Conservation (phyloP, 2,888 invertebrate genomes). For the Tenthredo amoena region DNA sequence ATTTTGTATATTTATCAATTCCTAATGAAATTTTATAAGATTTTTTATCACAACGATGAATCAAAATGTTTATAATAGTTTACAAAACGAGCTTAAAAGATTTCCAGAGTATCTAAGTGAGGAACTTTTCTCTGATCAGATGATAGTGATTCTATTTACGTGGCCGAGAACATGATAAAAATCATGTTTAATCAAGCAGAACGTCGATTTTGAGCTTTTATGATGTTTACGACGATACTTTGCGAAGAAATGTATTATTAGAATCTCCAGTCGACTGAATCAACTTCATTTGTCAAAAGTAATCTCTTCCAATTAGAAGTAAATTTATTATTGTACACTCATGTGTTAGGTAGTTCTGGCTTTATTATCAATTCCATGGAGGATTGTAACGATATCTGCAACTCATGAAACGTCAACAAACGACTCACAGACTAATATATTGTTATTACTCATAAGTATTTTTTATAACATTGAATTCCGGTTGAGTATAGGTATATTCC, state of each 20-base stretch:
- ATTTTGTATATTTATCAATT: conserved; percentile 24
- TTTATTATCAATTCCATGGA: not conserved
- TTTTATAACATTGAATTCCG: conserved; percentile 30
- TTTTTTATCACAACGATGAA: not conserved
- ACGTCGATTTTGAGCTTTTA: not conserved
- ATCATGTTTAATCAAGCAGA: too few species aligned
- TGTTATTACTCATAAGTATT: conserved; percentile 30
- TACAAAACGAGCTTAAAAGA: not conserved
- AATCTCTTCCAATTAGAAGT: conserved; percentile 2
- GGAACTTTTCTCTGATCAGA: not conserved
- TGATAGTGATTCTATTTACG: not conserved
- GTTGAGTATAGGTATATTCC: not conserved
- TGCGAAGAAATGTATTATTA: not conserved
- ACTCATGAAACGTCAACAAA: not conserved
- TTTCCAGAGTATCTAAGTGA: not conserved
- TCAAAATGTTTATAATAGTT: conserved; percentile 6
- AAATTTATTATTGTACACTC: not conserved
- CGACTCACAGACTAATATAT: conserved; percentile 14
- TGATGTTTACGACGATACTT: not conserved
- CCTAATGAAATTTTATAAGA: conserved; percentile 33
- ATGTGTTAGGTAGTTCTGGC: not conserved
- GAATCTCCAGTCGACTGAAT: conserved; percentile 9
- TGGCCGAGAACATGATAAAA: too few species aligned
- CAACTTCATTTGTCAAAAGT: conserved; percentile 13
- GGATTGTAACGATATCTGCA: not conserved